Evolutionary conservation across 1,140 invertebrate genomes (phyloP).

Genomic region (Drosophila neocordata): DNA sequence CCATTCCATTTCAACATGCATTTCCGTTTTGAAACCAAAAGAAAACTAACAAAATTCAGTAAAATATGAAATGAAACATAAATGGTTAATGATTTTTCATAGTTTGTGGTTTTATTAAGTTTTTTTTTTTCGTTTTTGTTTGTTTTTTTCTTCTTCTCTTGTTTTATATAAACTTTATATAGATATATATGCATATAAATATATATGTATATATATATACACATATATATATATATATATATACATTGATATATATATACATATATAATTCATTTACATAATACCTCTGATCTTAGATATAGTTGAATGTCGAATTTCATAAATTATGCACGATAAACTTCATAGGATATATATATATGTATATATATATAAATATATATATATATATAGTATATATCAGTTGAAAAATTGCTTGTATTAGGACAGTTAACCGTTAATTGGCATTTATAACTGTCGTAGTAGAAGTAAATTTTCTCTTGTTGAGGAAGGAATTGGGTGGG

Average conservation of each 20-base stretch:
- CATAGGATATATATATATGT: constrained; percentile 30
- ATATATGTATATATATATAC: constrained; percentile 38
- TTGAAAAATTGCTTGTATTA: constrained; percentile 38
- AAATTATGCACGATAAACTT: constrained; percentile 75
- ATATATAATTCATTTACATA: constrained; percentile 21
- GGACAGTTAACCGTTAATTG: constrained; percentile 5
- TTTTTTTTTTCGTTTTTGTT: constrained; percentile 48
- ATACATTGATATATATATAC: constrained; percentile 55
- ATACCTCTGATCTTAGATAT: constrained; percentile 33
- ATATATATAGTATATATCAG: not conserved
- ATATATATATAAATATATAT: constrained; percentile 32
- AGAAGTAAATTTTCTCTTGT: constrained; percentile 34
- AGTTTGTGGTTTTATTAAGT: constrained; percentile 61
- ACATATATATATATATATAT: constrained; percentile 30
- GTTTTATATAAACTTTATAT: constrained; percentile 45
- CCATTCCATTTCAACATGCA: constrained; percentile 12
- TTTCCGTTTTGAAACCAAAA: constrained; percentile 16
- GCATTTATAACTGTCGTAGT: constrained; percentile 3
- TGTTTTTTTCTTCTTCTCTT: constrained; percentile 33
- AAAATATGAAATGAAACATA: constrained; percentile 61
- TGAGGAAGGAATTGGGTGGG: not conserved
- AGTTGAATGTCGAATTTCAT: constrained; percentile 40
- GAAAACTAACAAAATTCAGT: not conserved
- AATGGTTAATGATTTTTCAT: constrained; percentile 52
- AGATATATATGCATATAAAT: constrained; percentile 50